A percentile compares a stretch with the other conserved stretches of the same genome.
Evolutionary conservation across 2,888 invertebrate genomes (phyloP).

Genomic region (Alloscopus bannaensis): DNA sequence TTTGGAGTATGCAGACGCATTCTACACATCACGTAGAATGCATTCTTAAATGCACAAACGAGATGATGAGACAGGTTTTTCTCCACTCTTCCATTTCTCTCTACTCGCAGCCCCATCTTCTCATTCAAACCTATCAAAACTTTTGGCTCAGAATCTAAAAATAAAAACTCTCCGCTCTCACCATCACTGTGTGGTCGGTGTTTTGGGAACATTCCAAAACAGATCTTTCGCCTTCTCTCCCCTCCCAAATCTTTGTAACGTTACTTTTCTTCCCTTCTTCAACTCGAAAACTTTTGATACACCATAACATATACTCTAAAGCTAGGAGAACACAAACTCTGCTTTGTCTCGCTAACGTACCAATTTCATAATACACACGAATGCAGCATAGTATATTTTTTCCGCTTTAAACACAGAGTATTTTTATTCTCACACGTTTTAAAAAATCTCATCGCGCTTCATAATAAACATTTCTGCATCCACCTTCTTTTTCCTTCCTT

Average conservation of each 20-base stretch:
- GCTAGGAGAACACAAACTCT: too few species aligned
- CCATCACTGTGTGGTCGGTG: constrained; percentile 56
- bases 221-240: not conserved
- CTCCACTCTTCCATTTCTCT: constrained; percentile 16
- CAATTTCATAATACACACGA: too few species aligned
- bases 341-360: too few species aligned
- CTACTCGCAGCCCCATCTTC: not conserved
- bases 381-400: too few species aligned
- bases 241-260: too few species aligned
- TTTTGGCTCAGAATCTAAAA: constrained; percentile 60
- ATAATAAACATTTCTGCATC: constrained; percentile 17
- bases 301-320: too few species aligned
- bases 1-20: too few species aligned
- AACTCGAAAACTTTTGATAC: too few species aligned
- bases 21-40: too few species aligned
- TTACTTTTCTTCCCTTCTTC: too few species aligned
- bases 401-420: too few species aligned
- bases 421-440: constrained; percentile 30
- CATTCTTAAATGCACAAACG: too few species aligned
- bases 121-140: constrained; percentile 29
- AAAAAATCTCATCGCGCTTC: constrained; percentile 18
- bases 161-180: constrained; percentile 44
- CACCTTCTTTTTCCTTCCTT: constrained; percentile 3
- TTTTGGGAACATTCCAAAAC: constrained; percentile 62
- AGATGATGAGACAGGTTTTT: constrained; percentile 6